Percentiles rank a stretch among this genome's conserved stretches.
These are phyloP conservation scores for Tigriopus californicus DNA, from an alignment of 2,888 invertebrate genomes.

Conservation along the genomic window DNA sequence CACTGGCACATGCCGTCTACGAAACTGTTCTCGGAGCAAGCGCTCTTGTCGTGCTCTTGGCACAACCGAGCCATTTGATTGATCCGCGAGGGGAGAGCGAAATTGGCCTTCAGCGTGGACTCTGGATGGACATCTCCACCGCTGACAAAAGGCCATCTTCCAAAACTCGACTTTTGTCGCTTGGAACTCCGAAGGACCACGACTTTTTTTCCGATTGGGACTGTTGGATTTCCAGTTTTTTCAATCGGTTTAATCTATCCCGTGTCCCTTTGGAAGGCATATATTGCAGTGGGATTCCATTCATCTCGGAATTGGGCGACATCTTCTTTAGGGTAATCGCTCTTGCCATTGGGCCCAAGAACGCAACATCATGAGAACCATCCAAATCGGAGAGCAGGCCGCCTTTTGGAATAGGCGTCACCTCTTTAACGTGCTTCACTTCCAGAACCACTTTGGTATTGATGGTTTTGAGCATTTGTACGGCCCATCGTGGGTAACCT, in stretches of 20 bases:
- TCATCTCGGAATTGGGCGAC: slow-evolving; percentile 26
- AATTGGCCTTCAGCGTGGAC: neutral
- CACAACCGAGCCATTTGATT: neutral
- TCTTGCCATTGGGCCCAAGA: slow-evolving; percentile 19
- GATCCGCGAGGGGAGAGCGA: neutral
- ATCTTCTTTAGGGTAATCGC: slow-evolving; percentile 15
- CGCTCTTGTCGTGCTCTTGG: neutral
- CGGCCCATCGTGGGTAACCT: slow-evolving; percentile 96
- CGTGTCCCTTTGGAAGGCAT: neutral
- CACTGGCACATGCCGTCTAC: neutral
- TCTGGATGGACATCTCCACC: neutral
- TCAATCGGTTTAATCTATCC: slow-evolving; percentile 39
- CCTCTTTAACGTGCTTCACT: slow-evolving; percentile 40
- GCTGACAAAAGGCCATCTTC: neutral
- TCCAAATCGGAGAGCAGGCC: slow-evolving; percentile 66
- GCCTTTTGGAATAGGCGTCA: slow-evolving; percentile 58
- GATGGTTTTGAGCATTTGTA: slow-evolving; percentile 85
- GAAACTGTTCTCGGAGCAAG: neutral
- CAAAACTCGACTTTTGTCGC: slow-evolving; percentile 18
- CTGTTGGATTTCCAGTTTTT: slow-evolving; percentile 68
- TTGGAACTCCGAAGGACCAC: slow-evolving; percentile 45
- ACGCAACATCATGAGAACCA: slow-evolving; percentile 28
- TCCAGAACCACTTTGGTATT: slow-evolving; percentile 94
- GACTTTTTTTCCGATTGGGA: slow-evolving; percentile 79
- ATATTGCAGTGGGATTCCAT: slow-evolving; percentile 25